A percentile compares a stretch with the other conserved stretches of the same genome.
These are phyloP conservation scores for Takifugu bimaculatus DNA, from an alignment of 2,113 vertebrate genomes.

Conservation along the genomic window DNA sequence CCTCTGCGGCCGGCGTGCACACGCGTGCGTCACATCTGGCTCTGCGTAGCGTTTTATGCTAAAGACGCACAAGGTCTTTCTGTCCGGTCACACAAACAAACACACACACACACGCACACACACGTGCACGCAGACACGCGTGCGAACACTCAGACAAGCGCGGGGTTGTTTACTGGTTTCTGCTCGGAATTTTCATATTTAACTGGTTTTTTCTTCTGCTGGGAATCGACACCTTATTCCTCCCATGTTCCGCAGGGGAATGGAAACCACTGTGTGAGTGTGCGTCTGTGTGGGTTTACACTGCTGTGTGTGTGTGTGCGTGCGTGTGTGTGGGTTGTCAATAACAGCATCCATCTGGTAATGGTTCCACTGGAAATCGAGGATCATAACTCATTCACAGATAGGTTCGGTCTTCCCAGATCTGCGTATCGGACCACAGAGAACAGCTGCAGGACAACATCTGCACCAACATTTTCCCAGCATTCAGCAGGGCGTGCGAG, in stretches of 20 bases:
- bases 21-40: slow-evolving; percentile 21
- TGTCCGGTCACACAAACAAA: slow-evolving; percentile 39
- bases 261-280: slow-evolving; percentile 30
- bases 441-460: slow-evolving; percentile 24
- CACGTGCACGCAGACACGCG: slow-evolving; percentile 11
- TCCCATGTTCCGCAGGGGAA: slow-evolving; percentile 44
- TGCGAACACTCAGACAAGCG: slow-evolving; percentile 41
- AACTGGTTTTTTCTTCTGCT: slow-evolving; percentile 50
- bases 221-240: slow-evolving; percentile 61
- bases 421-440: slow-evolving; percentile 13
- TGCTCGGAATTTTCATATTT: slow-evolving; percentile 61
- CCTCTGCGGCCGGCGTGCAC: slow-evolving; percentile 10
- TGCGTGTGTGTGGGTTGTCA: slow-evolving; percentile 39
- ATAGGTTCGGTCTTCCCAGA: slow-evolving; percentile 21
- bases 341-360: slow-evolving; percentile 43
- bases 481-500: too few species aligned
- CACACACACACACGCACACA: neutral
- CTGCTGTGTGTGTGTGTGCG: slow-evolving; percentile 13
- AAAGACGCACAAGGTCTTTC: slow-evolving; percentile 45
- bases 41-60: slow-evolving; percentile 52
- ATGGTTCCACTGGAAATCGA: slow-evolving; percentile 46
- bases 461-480: too few species aligned
- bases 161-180: slow-evolving; percentile 57
- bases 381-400: slow-evolving; percentile 45
- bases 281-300: slow-evolving; percentile 20